Evolutionary conservation across 53 echinoderm and acorn worm genomes (phyloP).

Genomic region (Stichopus horrens): DNA sequence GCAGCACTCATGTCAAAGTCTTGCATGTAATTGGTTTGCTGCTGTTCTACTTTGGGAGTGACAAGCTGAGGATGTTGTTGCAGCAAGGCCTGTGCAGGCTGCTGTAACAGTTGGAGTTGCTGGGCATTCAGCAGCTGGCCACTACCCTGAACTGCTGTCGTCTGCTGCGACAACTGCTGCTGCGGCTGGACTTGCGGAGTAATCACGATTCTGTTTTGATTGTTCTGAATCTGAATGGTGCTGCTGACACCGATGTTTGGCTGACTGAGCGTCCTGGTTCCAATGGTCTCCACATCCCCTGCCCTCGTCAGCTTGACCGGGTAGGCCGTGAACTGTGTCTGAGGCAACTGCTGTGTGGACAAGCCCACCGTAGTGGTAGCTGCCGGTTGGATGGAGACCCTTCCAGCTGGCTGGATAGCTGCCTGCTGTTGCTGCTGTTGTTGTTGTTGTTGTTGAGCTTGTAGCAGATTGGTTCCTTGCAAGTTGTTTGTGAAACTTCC

Average conservation of each 20-base stretch:
- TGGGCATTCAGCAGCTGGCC: constrained; percentile 7
- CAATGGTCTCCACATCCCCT: constrained; percentile 1
- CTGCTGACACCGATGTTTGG: background rate
- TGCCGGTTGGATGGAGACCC: background rate
- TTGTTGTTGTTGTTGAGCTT: constrained; percentile 55
- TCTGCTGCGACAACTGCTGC: constrained; percentile 9
- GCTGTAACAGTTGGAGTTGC: constrained; percentile 42
- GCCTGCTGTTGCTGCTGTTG: constrained; percentile 39
- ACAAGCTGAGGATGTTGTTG: constrained; percentile 37
- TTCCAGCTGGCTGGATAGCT: background rate
- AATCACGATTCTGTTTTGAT: constrained; percentile 25
- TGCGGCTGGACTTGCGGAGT: background rate
- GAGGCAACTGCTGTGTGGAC: background rate
- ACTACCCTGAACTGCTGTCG: constrained; percentile 15
- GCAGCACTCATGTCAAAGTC: constrained; percentile 23
- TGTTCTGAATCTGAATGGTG: constrained; percentile 45
- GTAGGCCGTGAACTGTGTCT: constrained; percentile 8
- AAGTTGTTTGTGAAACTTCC: background rate
- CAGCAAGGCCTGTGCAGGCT: constrained; percentile 29
- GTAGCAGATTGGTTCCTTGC: constrained; percentile 10
- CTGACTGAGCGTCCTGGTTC: background rate
- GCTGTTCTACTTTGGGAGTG: constrained; percentile 22
- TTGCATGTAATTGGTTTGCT: constrained; percentile 29
- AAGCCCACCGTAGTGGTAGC: background rate
- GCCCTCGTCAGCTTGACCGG: constrained; percentile 38